A percentile compares a stretch with the other conserved stretches of the same genome.
Conservation (phyloP, 2,797 vertebrate species). For the Brotula barbata region DNA sequence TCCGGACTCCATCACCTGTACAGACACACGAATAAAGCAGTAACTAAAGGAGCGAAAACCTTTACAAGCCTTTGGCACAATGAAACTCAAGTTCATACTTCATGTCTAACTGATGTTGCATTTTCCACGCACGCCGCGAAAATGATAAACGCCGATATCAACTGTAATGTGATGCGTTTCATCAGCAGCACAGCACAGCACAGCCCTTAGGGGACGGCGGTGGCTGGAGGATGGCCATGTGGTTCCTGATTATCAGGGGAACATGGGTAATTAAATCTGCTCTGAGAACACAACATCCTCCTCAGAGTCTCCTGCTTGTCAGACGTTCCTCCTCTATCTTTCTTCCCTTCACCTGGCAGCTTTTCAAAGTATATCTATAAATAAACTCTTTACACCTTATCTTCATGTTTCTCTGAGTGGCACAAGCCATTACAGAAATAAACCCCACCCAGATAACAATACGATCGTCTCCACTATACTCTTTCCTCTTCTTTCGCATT, state of each 20-base stretch:
- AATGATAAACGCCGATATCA: conserved; percentile 45
- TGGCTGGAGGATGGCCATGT: conserved; percentile 52
- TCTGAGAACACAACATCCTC: conserved; percentile 55
- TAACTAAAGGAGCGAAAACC: conserved; percentile 22
- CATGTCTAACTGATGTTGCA: background rate
- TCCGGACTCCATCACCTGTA: conserved; percentile 1
- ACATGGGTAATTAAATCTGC: conserved; percentile 70
- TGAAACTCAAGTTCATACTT: too few relatives aligned
- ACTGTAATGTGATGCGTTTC: conserved; percentile 47
- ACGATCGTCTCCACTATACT: conserved; percentile 18
- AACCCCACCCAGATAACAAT: conserved; percentile 25
- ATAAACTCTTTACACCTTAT: conserved; percentile 67
- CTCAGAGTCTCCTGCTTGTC: conserved; percentile 43
- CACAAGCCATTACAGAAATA: conserved; percentile 45
- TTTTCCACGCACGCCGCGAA: conserved; percentile 6
- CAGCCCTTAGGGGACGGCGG: conserved; percentile 31
- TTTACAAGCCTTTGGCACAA: conserved; percentile 13
- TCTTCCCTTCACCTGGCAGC: conserved; percentile 47
- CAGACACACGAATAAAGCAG: conserved; percentile 2
- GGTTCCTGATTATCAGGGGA: conserved; percentile 62
- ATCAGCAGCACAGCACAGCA: conserved; percentile 39
- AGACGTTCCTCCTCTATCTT: conserved; percentile 42
- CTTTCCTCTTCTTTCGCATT: conserved; percentile 39
- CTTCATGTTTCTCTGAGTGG: conserved; percentile 60
- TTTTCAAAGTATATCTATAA: conserved; percentile 67